Evolutionary conservation across 2,888 invertebrate species (phyloP).

Genomic region (Leptinotarsa haldemani): DNA sequence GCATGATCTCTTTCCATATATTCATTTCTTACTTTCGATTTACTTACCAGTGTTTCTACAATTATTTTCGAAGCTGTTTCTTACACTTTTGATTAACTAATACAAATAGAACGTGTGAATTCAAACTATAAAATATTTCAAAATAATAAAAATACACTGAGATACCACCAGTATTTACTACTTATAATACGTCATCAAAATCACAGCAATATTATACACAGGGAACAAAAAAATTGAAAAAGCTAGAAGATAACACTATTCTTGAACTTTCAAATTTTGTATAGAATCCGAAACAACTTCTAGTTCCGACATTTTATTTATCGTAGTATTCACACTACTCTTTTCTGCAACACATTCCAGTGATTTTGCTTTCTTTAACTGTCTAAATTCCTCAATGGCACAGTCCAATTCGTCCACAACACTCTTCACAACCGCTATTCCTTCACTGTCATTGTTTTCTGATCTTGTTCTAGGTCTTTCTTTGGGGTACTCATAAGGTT

Average conservation of each 20-base stretch:
- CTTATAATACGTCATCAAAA: not conserved
- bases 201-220: not conserved
- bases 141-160: not conserved
- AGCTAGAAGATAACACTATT: conserved; percentile 53
- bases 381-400: conserved; percentile 54
- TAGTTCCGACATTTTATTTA: conserved; percentile 66
- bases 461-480: conserved; percentile 74
- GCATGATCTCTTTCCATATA: no score
- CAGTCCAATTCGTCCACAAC: conserved; percentile 56
- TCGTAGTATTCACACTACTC: conserved; percentile 49
- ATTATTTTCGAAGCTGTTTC: no score
- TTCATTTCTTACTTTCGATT: no score
- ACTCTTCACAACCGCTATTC: conserved; percentile 53
- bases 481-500: conserved; percentile 71
- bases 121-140: not conserved
- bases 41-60: no score
- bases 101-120: not conserved
- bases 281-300: conserved; percentile 74
- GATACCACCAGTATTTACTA: not conserved
- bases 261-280: conserved; percentile 73
- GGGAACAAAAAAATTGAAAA: conserved; percentile 12
- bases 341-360: conserved; percentile 70
- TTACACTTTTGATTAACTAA: no score
- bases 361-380: conserved; percentile 73
- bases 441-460: conserved; percentile 65